phyloP scores from a whole-genome alignment of 2,113 vertebrate genomes.

The Syrmaticus mikado region DNA sequence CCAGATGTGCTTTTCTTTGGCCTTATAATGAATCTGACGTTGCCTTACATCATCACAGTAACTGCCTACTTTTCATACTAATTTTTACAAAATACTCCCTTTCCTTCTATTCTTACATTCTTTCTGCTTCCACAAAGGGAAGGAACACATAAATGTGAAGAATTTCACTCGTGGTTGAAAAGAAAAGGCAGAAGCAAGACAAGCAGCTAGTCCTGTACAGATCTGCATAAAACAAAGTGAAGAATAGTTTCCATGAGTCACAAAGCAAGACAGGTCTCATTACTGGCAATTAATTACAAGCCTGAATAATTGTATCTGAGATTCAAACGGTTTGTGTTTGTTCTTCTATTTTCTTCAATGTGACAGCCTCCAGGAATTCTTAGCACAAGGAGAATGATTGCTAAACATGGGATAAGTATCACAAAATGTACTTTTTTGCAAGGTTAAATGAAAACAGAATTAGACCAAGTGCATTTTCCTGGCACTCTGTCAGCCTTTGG shows the following conservation, averaged over 20 bases:
- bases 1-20: background rate
- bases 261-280: background rate
- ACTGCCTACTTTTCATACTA: background rate
- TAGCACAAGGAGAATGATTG: background rate
- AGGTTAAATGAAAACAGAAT: slow-evolving; percentile 47
- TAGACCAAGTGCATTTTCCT: background rate
- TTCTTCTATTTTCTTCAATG: background rate
- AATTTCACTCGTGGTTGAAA: background rate
- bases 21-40: background rate
- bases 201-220: background rate
- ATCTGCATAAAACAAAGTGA: background rate
- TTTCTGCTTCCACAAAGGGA: background rate
- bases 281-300: background rate
- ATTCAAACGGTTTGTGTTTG: background rate
- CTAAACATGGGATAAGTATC: background rate
- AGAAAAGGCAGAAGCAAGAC: background rate
- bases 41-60: background rate
- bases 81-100: background rate
- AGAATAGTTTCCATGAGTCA: background rate
- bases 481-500: background rate
- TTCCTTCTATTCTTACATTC: background rate
- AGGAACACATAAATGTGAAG: background rate
- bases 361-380: background rate
- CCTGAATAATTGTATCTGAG: slow-evolving; percentile 1
- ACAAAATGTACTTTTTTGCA: slow-evolving; percentile 2